phyloP scores from a whole-genome alignment of 2,797 vertebrate genomes.

The Paguma larvata region DNA sequence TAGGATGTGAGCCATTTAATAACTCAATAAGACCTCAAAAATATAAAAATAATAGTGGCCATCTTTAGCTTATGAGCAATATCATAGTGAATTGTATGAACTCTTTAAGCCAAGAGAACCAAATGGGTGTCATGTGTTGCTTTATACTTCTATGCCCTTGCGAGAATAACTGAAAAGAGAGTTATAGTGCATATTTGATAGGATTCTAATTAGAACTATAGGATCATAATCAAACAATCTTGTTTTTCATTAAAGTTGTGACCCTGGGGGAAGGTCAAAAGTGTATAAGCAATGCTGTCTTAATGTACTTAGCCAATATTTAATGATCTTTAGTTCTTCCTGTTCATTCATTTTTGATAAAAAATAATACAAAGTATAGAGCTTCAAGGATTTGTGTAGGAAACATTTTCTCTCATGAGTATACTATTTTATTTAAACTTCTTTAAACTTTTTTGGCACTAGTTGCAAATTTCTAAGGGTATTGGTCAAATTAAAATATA shows the following conservation, averaged over 20 bases:
- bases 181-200: not conserved
- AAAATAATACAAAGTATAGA: not conserved
- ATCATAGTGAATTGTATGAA: not conserved
- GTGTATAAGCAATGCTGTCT: not conserved
- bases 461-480: slow-evolving; percentile 25
- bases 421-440: slow-evolving; percentile 39
- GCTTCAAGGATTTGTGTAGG: not conserved
- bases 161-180: slow-evolving; percentile 11
- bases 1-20: not conserved
- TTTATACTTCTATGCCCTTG: not conserved
- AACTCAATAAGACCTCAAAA: not conserved
- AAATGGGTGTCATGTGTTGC: not conserved
- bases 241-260: slow-evolving; percentile 41
- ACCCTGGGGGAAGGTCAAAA: not conserved
- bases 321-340: not conserved
- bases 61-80: not conserved
- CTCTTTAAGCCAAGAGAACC: slow-evolving; percentile 15
- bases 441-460: not conserved
- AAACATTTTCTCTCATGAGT: not conserved
- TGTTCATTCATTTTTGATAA: not conserved
- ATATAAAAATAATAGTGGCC: not conserved
- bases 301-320: not conserved
- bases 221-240: slow-evolving; percentile 5
- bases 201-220: slow-evolving; percentile 52
- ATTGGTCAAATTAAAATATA: slow-evolving; percentile 39